Conservation (phyloP, 1,140 invertebrate genomes). For the Aphaenogaster ashmeadi region DNA sequence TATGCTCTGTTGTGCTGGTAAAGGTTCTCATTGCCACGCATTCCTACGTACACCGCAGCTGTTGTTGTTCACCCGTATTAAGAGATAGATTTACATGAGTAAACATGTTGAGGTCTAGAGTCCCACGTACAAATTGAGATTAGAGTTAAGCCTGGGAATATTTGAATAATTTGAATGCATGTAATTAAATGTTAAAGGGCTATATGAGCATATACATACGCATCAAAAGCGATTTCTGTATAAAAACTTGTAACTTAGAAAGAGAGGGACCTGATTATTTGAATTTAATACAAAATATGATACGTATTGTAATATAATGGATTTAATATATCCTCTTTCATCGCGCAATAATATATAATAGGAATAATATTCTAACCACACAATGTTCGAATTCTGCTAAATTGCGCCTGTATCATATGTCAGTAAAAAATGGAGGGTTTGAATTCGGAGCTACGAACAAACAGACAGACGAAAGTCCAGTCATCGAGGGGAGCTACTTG, state of each 20-base stretch:
- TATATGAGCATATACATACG: too few relatives aligned
- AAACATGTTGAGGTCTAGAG: constrained; percentile 70
- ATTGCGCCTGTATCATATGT: not conserved
- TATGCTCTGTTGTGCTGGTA: constrained; percentile 51
- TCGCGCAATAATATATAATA: not conserved
- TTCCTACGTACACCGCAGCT: constrained; percentile 38
- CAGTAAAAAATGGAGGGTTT: not conserved
- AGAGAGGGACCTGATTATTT: not conserved
- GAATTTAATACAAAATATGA: not conserved
- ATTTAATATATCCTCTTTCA: not conserved
- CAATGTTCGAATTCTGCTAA: not conserved
- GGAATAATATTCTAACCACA: not conserved
- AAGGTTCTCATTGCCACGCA: constrained; percentile 57
- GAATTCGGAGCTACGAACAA: not conserved
- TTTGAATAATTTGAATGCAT: constrained; percentile 62
- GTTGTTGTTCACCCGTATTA: constrained; percentile 66
- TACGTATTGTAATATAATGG: not conserved
- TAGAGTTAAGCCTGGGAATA: constrained; percentile 61
- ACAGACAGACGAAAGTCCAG: not conserved
- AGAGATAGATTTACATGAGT: constrained; percentile 78
- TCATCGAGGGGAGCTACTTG: constrained; percentile 54
- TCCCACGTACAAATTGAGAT: constrained; percentile 78
- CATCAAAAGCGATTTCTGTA: not conserved
- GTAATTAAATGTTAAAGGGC: constrained; percentile 62
- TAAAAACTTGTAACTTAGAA: not conserved